Evolutionary conservation across 1,140 invertebrate species (phyloP), one percentile per base, ranked within the genome.

Genomic region (Triops cancriformis): DNA sequence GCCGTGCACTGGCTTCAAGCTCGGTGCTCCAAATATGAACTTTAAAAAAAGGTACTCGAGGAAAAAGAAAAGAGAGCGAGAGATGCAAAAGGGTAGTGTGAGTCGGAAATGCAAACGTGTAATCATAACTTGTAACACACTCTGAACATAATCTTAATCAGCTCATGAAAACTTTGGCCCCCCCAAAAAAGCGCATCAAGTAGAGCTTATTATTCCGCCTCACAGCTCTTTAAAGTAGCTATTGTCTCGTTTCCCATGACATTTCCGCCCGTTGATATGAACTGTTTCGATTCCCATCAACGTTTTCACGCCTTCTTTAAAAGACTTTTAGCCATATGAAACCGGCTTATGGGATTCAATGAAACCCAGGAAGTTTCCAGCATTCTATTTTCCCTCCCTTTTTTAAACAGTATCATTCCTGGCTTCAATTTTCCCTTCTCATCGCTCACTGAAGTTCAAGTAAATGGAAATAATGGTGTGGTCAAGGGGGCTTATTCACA

Each of bases 151-250:
- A 64, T 18, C 14, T 18, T 64, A 64, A 18, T 64, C 51, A 64
- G 23, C 51, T 64, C 2, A 37, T 37, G 31, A 37, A 1, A 64
- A 23, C n/a, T n/a, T n/a, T n/a, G n/a, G n/a, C 14, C 51, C 51
- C 18, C 9, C 51, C 51, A 64, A 64, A 64, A 64, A 64, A 23
- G 0, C 9, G 23, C 23, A n/a, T 64, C 23, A n/a, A 64, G 14
- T n/a, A 64, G 51, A 23, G 51, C 51, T 64, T 64, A 64, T 64
- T 64, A 64, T 64, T 64, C 51, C 14, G 51, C 51, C 51, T 64
- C 51, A 64, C 51, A 64, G 14, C 23, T 23, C 51, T 23, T 64
- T 23, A 64, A 64, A 64, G 51, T 64, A 64, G 51, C 51, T 64
- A 64, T 64, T 64, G 51, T 64, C 51, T 64, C 23, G 23, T 64